Evolutionary conservation across 2,797 vertebrate genomes (phyloP).

Genomic region (Parauchenoglanis punctatus): DNA sequence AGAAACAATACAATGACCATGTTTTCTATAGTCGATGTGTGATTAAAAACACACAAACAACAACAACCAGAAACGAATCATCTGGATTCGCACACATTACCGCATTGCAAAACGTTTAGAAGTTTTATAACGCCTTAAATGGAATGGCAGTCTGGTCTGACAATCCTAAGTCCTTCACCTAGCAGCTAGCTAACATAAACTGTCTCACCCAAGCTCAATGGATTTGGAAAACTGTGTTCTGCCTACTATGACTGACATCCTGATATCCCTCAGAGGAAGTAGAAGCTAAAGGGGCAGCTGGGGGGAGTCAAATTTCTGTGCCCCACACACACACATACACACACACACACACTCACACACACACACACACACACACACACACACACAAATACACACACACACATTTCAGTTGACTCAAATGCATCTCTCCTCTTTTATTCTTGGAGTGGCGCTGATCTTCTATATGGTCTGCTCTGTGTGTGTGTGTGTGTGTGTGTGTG

Average conservation of each 20-base stretch:
- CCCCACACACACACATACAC: too few relatives aligned
- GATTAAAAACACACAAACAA: background rate
- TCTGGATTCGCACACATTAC: background rate
- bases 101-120: background rate
- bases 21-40: too few relatives aligned
- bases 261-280: background rate
- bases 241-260: background rate
- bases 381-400: constrained; percentile 30
- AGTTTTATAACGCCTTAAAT: background rate
- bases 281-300: background rate
- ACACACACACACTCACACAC: constrained; percentile 35
- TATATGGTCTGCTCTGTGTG: constrained; percentile 55
- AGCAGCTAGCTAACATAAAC: background rate
- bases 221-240: background rate
- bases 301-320: background rate
- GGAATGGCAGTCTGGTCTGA: background rate
- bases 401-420: constrained; percentile 29
- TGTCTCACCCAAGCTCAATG: background rate
- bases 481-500: constrained; percentile 29
- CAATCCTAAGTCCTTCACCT: background rate
- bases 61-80: background rate
- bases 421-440: background rate
- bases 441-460: background rate
- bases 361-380: constrained; percentile 34
- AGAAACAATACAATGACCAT: too few relatives aligned